phyloP scores from a whole-genome alignment of 2,797 vertebrate species.

The Crypturellus tataupa region DNA sequence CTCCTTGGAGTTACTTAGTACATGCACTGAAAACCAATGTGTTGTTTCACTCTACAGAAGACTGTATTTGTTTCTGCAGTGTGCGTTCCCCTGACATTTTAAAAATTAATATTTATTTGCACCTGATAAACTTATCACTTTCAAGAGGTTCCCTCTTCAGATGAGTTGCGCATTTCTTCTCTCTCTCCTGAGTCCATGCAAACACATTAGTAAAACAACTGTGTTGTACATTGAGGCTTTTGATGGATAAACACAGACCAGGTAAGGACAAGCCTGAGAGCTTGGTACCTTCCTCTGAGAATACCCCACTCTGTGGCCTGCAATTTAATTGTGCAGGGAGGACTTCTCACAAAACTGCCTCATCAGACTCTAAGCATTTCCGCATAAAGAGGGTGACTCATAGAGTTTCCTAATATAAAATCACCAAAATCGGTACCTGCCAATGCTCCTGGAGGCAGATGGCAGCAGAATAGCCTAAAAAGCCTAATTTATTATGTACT shows the following conservation, averaged over 20 bases:
- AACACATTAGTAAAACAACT: neutral
- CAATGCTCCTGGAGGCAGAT: neutral
- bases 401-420: neutral
- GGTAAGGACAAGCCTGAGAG: neutral
- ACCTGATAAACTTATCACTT: neutral
- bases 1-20: neutral
- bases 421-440: neutral
- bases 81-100: neutral
- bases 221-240: neutral
- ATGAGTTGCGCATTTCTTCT: neutral
- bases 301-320: neutral
- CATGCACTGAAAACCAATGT: neutral
- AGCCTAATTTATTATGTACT: neutral
- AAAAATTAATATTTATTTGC: constrained; percentile 18
- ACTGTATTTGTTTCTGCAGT: neutral
- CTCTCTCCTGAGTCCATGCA: neutral
- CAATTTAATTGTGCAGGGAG: neutral
- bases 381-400: neutral
- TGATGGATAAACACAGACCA: neutral
- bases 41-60: neutral
- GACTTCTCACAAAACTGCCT: neutral
- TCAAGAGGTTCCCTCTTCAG: neutral
- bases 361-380: neutral
- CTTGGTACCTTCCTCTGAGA: neutral
- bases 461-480: neutral